phyloP scores from a whole-genome alignment of 2,797 vertebrate genomes.

The Sebastiscus albofasciatus region DNA sequence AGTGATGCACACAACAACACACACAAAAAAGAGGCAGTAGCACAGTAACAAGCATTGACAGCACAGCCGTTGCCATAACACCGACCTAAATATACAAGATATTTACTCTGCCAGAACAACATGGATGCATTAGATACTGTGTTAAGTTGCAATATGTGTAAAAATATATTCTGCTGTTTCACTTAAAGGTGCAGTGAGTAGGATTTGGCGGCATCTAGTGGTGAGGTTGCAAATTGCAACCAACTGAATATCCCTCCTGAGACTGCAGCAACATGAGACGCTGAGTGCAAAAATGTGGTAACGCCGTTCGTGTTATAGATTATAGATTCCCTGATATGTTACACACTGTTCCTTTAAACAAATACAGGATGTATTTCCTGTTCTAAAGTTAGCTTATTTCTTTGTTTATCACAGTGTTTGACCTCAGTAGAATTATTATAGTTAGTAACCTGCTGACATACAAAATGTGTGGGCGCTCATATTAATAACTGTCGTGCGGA shows the following conservation, averaged over 20 bases:
- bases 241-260: too few species aligned
- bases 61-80: neutral
- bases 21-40: constrained; percentile 12
- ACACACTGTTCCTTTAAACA: neutral
- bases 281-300: too few species aligned
- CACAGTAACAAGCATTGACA: constrained; percentile 1
- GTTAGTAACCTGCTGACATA: constrained; percentile 42
- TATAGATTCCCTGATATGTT: too few species aligned
- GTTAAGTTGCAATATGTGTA: neutral
- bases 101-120: neutral
- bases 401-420: constrained; percentile 21
- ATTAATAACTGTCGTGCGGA: constrained; percentile 26
- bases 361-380: constrained; percentile 10
- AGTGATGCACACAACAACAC: constrained; percentile 8
- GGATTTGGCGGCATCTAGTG: too few species aligned
- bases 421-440: neutral
- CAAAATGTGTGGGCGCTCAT: constrained; percentile 25
- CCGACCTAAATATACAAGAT: neutral
- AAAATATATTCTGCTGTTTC: neutral
- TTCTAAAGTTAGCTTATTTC: neutral
- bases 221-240: too few species aligned
- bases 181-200: neutral
- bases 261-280: too few species aligned
- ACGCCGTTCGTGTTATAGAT: too few species aligned
- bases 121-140: neutral